Evolutionary conservation across 2,797 vertebrate species (phyloP).

Genomic region (Erithacus rubecula): DNA sequence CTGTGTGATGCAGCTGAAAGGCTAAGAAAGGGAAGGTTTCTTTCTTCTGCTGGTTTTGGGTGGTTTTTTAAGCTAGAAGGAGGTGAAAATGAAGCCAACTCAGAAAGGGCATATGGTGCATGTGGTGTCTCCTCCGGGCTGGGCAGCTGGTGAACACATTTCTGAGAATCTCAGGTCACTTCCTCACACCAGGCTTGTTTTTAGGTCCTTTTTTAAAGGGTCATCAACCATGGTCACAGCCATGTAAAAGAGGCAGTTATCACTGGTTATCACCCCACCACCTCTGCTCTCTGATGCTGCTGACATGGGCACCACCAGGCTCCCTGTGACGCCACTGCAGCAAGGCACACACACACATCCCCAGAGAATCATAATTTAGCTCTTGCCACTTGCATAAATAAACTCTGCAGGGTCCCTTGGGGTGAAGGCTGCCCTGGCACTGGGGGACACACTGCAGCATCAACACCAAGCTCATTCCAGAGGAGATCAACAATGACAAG

Average conservation of each 20-base stretch:
- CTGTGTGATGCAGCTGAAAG: neutral
- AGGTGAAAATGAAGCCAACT: neutral
- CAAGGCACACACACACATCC: rapidly evolving
- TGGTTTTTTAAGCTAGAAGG: neutral
- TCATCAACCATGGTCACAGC: neutral
- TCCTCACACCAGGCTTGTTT: neutral
- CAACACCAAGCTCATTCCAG: neutral
- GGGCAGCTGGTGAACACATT: neutral
- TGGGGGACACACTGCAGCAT: neutral
- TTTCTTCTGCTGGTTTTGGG: neutral
- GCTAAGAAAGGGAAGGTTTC: neutral
- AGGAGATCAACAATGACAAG: neutral
- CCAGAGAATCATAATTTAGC: neutral
- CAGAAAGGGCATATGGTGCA: neutral
- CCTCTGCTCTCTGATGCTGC: rapidly evolving
- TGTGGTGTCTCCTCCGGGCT: rapidly evolving
- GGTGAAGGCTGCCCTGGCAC: neutral
- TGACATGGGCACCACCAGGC: rapidly evolving
- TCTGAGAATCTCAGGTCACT: neutral
- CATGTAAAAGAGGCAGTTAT: rapidly evolving
- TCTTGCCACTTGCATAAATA: neutral
- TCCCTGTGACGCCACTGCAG: rapidly evolving
- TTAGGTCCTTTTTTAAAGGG: neutral
- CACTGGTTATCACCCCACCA: neutral
- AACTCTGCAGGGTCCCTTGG: neutral